Evolutionary conservation across 2,888 invertebrate species (phyloP), one percentile per base, ranked within the genome.

Genomic region (Beris morrisii): DNA sequence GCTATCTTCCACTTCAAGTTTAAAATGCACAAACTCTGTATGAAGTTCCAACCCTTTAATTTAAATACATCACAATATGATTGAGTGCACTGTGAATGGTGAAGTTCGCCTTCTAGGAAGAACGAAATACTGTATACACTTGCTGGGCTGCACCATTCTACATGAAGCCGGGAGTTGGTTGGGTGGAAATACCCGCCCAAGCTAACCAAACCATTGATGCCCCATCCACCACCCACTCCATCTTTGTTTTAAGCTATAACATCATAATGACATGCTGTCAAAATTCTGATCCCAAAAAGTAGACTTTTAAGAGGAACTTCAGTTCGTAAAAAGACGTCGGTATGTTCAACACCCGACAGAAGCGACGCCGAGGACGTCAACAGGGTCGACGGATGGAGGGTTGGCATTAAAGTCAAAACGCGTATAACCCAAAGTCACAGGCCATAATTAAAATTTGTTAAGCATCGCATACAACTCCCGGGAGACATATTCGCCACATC

Each of bases 401-500:
- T 61, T 61, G 52, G 22, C 52, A 61, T 50, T 52, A 28, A 52
- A 61, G 61, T 48, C 46, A 59, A 61, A 61, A 28, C 43, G 32
- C 22, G 50, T 52, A 38, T 46, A 38, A 52, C 50, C 61, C 50
- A 15, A 64, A 67, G 67, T 67, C 63, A 67, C 56, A 54, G 63
- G 50, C 56, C 57, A 67, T 64, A 63, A 67, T 64, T 63, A 63
- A 66, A 67, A 63, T 67, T 67, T 67, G 67, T 57, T 67, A 67
- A 67, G 67, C 45, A 67, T 52, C 64, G 56, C 67, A 61, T 61
- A 56, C 43, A 54, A 50, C 50, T 50, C 61, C 43, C 61, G 15
- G 32, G 52, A 50, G 61, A 61, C 48, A 48, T 61, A 50, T 61
- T 32, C 48, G 13, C 28, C 46, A 48, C 48, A 48, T 48, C 48